Evolutionary conservation across 2,113 vertebrate genomes (phyloP), one percentile per base, ranked within the genome.

Genomic region (Lathamus discolor): DNA sequence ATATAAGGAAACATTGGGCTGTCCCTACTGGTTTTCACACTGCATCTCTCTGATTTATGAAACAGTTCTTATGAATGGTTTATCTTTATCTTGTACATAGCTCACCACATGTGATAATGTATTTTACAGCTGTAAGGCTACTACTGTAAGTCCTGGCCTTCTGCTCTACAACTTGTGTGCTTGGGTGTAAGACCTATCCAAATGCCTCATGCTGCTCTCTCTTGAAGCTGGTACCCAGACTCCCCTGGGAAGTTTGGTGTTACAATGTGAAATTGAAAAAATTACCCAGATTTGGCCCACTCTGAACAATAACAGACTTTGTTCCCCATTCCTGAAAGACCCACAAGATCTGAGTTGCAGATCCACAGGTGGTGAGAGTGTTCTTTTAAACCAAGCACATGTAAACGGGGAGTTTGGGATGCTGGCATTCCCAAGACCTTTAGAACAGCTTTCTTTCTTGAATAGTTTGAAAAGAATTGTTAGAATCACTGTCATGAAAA

Each of bases 41-140:
- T 46, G 22, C 20, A 27, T 25, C 41, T 46, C 28, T 46, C 20
- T 39, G 46, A n/a, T 72, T 75, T 67, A 20, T 44, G 43, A 61
- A 49, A 55, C 35, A 16, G 28, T 33, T 91, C 46, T 64, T 41
- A 7, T 51, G 35, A n/a, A 67, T 48, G 39, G 24, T n/a, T 72
- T 75, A 12, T 62, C 41, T 64, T 70, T 24, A 39, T 25, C 17
- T 66, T 31, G 11, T 27, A 9, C 4, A 9, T 16, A 75, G 20
- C 9, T 35, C 25, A 9, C 28, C 37, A 13, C 0, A 1, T 14
- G 24, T 31, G 13, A 9, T 18, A 17, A 39, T 11, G n/a, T 52
- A 9, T 31, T 62, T 61, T 31, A 23, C 20, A 54, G 67, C 28
- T 83, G 39, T 64, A 49, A 62, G 28, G 13, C 22, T 69, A 37